Evolutionary conservation across 2,113 vertebrate species (phyloP).

Genomic region (Bostrychus sinensis): DNA sequence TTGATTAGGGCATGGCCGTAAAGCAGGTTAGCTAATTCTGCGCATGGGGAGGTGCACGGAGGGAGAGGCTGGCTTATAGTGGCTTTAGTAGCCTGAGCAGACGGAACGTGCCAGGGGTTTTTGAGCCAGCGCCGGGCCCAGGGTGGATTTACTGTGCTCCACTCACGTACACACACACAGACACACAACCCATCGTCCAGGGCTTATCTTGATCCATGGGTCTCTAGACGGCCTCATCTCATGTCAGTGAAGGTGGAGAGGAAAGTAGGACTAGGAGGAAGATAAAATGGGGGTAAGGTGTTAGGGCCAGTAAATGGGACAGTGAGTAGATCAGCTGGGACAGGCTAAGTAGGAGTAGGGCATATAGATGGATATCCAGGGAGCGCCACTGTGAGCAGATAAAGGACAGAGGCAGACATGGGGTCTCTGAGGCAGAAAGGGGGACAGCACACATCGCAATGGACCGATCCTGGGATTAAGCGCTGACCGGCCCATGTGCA

Average conservation of each 20-base stretch:
- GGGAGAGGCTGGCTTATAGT: constrained; percentile 55
- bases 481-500: no score
- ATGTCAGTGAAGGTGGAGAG: constrained; percentile 36
- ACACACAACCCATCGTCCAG: constrained; percentile 47
- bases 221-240: constrained; percentile 43
- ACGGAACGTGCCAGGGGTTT: constrained; percentile 46
- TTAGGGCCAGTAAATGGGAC: constrained; percentile 15
- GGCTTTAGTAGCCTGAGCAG: constrained; percentile 59
- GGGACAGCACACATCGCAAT: not conserved
- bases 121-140: constrained; percentile 46
- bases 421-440: constrained; percentile 13
- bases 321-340: constrained; percentile 18
- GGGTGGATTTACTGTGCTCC: constrained; percentile 49
- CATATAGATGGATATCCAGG: constrained; percentile 31
- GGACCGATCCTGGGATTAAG: not conserved
- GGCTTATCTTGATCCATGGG: constrained; percentile 64
- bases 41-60: constrained; percentile 34
- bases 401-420: not conserved
- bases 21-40: constrained; percentile 59
- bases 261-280: constrained; percentile 9
- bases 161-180: constrained; percentile 45
- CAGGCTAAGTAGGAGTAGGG: constrained; percentile 18
- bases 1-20: constrained; percentile 48
- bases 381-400: constrained; percentile 3
- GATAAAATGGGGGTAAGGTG: not conserved